Evolutionary conservation across 2,113 vertebrate species (phyloP), one percentile per base, ranked within the genome.

Genomic region (Thomomys bottae): DNA sequence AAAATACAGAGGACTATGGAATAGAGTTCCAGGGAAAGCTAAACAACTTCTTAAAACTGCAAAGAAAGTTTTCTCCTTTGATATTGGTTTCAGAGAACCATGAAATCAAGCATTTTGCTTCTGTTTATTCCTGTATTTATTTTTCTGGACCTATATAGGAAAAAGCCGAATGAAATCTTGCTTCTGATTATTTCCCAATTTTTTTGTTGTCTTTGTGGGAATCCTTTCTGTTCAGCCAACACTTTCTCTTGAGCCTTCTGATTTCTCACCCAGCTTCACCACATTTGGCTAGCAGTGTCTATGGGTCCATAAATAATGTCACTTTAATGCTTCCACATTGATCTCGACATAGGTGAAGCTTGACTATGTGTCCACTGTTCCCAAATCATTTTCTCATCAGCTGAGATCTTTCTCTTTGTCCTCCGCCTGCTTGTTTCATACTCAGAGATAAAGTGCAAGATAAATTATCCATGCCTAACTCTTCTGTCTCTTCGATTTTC

Each of bases 11-110:
- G 49, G 78, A 49, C 2, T 1, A 49, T 20, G 67, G 1, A 91
- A 28, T 78, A 87, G 38, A 23, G 8, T 59, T 78, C 85, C 38
- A 64, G 20, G 40, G 24, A 63, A 75, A 67, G 26, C 32, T 28
- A 49, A 92, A 71, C 12, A 70, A 36, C 92, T 75, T 87, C 88
- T 94, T 82, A 77, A 26, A 77, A 61, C 23, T 80, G 28, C 61
- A 84, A 93, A 38, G n/a, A 87, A 83, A 71, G 21, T 66, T 85
- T 93, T 90, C 54, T 66, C 34, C 59, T 88, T 91, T 93, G 84
- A 92, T 49, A 54, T 36, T 76, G 32, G 11, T 34, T 94, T 94
- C 83, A n/a, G 64, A 67, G 66, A 79, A 18, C 12, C 57, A 93
- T 66, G 57, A 63, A 93, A 89, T 84, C 21, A 80, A 89, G 68